Base-by-base conservation (phyloP, 1,140 invertebrate species). In the Bombus haemorrhoidalis region DNA sequence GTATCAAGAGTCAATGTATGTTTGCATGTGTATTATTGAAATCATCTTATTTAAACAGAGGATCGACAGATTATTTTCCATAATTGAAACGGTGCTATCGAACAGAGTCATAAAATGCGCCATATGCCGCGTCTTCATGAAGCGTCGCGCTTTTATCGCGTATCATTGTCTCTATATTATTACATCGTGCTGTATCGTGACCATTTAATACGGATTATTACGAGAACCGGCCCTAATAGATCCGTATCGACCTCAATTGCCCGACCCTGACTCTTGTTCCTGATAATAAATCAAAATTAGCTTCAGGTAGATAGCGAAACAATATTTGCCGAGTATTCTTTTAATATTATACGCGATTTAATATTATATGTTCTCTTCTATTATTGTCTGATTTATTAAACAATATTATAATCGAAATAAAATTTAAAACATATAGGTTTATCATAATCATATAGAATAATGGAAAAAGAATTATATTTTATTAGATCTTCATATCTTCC, bases 61-160 rank as follows among this genome's bases (percentile, higher is more conserved):
- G 72, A 82, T 82, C 69, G 64, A 64, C 81, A 62, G 81, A 64
- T 82, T 82, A 75, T 43, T 74, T 82, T 37, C 53, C 71, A 43
- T 82, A 74, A 82, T 82, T 82, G 57, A 75, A 69, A 64, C 53
- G 5, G 3, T 41, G 81, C 39, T 82, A 82, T 82, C 80, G 80
- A 41, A 22, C 32, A 34, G n/a, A 3, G 53, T 57, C 71, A 32
- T 64, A 82, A 74, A 82, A 34, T 41, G 10, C 15, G 59, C 81
- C 81, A 82, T 82, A 82, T 82, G 81, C 81, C 68, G 68, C 34
- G 43, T 72, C 66, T 71, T 72, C 66, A 81, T 72, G 47, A 81
- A 81, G 68, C 79, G 79, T 72, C 43, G 34, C 13, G 57, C 81
- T 64, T 82, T 82, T 82, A 82, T 82, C 81, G 41, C 71, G 41